Conservation (phyloP, 2,797 vertebrate species). For the Platalea minor region DNA sequence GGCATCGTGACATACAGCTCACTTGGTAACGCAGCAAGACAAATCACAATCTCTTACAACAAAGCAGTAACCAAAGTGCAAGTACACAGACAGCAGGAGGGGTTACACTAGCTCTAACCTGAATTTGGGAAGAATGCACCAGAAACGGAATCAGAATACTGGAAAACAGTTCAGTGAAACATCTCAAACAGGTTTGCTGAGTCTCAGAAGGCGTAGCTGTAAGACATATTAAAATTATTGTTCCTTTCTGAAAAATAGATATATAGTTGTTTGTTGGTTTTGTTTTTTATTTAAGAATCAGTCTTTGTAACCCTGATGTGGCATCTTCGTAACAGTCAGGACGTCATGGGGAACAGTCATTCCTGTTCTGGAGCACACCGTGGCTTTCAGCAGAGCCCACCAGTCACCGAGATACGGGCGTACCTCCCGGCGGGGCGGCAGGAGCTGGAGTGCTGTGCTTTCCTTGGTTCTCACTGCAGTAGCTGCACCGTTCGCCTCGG, state of each 20-base stretch:
- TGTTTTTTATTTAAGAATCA: not conserved
- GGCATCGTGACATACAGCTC: not conserved
- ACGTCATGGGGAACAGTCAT: conserved; percentile 45
- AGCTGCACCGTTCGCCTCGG: conserved; percentile 1
- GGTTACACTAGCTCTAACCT: not conserved
- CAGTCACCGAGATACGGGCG: not conserved
- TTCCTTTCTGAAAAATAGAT: conserved; percentile 55
- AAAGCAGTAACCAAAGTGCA: not conserved
- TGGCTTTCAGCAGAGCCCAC: not conserved
- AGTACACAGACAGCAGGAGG: not conserved
- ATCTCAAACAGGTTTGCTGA: not conserved
- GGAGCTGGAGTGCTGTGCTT: not conserved
- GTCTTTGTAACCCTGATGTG: conserved; percentile 66
- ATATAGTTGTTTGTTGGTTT: not conserved
- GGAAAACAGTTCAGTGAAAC: not conserved
- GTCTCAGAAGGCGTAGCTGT: not conserved
- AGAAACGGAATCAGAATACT: not conserved
- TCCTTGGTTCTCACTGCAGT: not conserved
- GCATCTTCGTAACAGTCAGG: conserved; percentile 67
- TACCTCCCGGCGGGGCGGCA: not conserved
- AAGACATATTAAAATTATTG: not conserved
- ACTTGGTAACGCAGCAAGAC: not conserved
- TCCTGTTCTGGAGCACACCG: not conserved
- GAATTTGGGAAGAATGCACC: not conserved
- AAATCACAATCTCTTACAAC: not conserved